These are phyloP conservation scores for Etheostoma perlongum DNA, from an alignment of 2,797 vertebrate genomes.

Conservation along the genomic window DNA sequence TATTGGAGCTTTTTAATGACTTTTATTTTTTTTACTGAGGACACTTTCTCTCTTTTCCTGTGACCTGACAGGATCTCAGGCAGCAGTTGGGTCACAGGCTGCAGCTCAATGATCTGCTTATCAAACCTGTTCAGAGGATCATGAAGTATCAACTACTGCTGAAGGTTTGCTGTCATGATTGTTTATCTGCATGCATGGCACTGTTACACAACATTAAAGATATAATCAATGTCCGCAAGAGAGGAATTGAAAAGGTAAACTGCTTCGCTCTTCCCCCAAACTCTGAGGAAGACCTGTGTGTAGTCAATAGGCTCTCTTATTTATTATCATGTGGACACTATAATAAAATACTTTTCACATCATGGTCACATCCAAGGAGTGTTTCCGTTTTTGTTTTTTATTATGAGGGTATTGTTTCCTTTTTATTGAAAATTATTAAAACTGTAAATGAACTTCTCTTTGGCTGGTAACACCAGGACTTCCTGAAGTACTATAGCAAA, in stretches of 20 bases:
- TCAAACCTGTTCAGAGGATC: conserved; percentile 99
- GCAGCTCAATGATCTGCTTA: conserved; percentile 95
- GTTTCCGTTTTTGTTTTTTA: not conserved
- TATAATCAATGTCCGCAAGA: not conserved
- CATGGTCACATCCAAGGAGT: not conserved
- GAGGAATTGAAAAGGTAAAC: not conserved
- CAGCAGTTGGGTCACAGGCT: conserved; percentile 94
- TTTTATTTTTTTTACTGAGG: not conserved
- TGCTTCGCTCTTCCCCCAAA: not conserved
- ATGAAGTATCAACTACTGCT: conserved; percentile 98
- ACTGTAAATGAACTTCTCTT: conserved; percentile 22
- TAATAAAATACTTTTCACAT: not conserved
- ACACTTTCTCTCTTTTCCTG: not conserved
- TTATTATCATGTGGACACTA: not conserved
- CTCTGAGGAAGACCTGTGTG: not conserved
- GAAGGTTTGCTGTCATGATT: conserved; percentile 85
- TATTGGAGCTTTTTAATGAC: not conserved
- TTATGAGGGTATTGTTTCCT: not conserved
- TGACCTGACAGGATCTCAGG: conserved; percentile 89
- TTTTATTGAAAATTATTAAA: not conserved
- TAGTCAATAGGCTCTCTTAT: not conserved
- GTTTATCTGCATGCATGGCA: not conserved
- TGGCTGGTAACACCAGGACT: conserved; percentile 82
- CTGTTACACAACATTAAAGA: not conserved
- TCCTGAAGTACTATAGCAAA: conserved; percentile 91